Evolutionary conservation across 2,888 invertebrate species (phyloP).

Genomic region (Dusona sp.): DNA sequence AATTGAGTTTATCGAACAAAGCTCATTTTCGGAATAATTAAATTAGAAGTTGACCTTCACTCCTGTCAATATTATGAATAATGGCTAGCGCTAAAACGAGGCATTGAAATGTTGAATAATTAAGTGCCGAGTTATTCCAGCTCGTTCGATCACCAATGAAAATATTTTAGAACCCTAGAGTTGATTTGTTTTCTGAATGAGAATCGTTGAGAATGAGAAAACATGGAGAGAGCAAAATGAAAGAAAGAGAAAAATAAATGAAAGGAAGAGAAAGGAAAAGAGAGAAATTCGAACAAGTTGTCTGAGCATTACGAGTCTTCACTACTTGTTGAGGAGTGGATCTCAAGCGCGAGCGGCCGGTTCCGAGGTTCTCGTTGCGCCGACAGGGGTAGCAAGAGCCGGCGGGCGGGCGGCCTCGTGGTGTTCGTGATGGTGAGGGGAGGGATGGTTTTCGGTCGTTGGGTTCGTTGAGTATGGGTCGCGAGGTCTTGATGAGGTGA

Average conservation of each 20-base stretch:
- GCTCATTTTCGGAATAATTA: no score
- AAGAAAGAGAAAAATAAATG: background rate
- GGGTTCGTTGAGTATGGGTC: background rate
- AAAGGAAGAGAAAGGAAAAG: background rate
- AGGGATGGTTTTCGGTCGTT: background rate
- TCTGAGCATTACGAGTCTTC: slow-evolving; percentile 2
- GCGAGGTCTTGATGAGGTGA: background rate
- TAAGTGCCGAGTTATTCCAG: background rate
- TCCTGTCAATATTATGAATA: background rate
- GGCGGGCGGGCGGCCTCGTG: background rate
- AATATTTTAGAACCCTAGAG: background rate
- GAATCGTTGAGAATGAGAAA: background rate
- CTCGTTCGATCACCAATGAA: background rate
- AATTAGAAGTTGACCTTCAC: background rate
- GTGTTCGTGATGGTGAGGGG: background rate
- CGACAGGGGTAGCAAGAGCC: background rate
- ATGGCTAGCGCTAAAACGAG: background rate
- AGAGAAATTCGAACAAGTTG: slow-evolving; percentile 3
- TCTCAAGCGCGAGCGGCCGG: background rate
- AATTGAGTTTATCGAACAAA: no score
- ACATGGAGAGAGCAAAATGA: background rate
- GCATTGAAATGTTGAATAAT: background rate
- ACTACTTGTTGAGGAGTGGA: slow-evolving; percentile 7
- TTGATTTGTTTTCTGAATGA: background rate
- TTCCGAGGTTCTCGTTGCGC: background rate